phyloP scores from a whole-genome alignment of 64 coral and sea anemone species.

The Acropora tenuis region DNA sequence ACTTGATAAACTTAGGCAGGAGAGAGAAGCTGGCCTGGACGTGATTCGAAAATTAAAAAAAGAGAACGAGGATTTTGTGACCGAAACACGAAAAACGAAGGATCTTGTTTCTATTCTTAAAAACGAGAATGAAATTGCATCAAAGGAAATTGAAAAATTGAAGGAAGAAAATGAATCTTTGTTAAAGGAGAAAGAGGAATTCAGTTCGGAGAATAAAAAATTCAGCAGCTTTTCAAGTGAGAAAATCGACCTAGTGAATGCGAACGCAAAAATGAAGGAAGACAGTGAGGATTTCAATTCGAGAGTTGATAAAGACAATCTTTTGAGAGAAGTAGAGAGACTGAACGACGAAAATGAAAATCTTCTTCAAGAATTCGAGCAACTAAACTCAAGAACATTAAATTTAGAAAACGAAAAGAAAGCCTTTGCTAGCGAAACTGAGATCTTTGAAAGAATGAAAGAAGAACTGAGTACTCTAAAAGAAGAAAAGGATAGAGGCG shows the following conservation, averaged over 20 bases:
- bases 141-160: background rate
- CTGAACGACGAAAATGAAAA: background rate
- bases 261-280: background rate
- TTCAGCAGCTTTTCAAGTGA: background rate
- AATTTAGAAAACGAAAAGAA: background rate
- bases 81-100: background rate
- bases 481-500: background rate
- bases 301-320: background rate
- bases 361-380: background rate
- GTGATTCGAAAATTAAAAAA: background rate
- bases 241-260: background rate
- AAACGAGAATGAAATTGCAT: constrained; percentile 1
- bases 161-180: constrained; percentile 3
- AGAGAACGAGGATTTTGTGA: background rate
- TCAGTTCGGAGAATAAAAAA: background rate
- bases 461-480: background rate
- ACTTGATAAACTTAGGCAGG: background rate
- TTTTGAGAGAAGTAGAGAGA: background rate
- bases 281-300: background rate
- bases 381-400: background rate
- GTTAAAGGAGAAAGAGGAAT: background rate
- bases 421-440: background rate
- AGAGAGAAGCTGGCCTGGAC: background rate
- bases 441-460: background rate
- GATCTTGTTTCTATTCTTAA: background rate